Conservation (phyloP, 2,797 vertebrate species). For the Centroberyx gerrardi region DNA sequence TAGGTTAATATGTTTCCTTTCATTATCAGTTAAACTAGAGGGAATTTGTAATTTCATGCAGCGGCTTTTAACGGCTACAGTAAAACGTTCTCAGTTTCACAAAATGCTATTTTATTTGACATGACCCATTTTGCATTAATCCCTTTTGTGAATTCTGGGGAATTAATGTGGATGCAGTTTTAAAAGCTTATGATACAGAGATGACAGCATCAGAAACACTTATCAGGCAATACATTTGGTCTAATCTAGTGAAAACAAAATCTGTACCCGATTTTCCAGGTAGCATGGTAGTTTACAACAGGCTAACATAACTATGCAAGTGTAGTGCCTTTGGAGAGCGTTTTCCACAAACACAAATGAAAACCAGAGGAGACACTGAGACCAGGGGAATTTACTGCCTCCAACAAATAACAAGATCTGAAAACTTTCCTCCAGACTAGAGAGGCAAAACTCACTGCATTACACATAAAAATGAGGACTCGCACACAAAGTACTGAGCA, state of each 20-base stretch:
- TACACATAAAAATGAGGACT: constrained; percentile 21
- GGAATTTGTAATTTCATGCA: no score
- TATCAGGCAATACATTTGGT: no score
- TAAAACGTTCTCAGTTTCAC: no score
- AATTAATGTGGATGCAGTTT: no score
- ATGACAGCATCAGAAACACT: no score
- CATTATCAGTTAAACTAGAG: no score
- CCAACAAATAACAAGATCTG: constrained; percentile 26
- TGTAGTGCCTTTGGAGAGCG: background rate
- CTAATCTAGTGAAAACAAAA: background rate
- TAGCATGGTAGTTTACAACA: constrained; percentile 10
- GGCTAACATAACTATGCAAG: constrained; percentile 2
- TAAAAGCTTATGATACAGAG: no score
- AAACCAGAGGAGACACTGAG: constrained; percentile 23
- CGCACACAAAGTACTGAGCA: background rate
- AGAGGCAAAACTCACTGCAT: background rate
- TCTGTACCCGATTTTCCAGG: background rate
- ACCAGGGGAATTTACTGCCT: constrained; percentile 23
- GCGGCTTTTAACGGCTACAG: no score
- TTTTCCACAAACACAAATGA: background rate
- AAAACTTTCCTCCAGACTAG: constrained; percentile 1
- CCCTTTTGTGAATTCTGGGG: no score
- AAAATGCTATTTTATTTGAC: no score
- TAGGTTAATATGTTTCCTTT: no score
- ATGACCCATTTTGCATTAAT: no score